Evolutionary conservation across 2,888 invertebrate genomes (phyloP).

Genomic region (Lutraria lutraria): DNA sequence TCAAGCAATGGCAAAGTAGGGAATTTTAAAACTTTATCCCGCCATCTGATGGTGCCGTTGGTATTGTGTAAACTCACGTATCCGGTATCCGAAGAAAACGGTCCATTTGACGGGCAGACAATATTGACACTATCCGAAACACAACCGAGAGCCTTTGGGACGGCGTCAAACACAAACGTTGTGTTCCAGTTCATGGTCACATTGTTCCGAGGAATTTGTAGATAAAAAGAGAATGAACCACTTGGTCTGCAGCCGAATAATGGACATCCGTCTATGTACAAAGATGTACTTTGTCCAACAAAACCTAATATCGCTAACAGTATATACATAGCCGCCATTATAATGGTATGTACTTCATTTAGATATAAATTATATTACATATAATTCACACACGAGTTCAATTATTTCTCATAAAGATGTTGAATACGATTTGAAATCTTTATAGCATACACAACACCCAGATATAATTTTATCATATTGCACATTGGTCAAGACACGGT

Average conservation of each 20-base stretch:
- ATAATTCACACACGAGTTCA: background rate
- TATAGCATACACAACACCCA: background rate
- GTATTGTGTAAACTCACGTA: conserved; percentile 66
- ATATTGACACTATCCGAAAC: conserved; percentile 56
- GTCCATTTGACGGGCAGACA: conserved; percentile 63
- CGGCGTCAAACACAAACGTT: conserved; percentile 33
- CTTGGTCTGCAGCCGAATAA: conserved; percentile 68
- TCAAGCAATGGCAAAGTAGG: conserved; percentile 76
- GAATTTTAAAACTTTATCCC: conserved; percentile 56
- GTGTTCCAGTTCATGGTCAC: conserved; percentile 56
- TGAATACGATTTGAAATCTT: background rate
- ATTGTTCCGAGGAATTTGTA: conserved; percentile 47
- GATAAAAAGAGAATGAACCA: conserved; percentile 70
- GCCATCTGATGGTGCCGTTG: conserved; percentile 71
- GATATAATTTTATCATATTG: background rate
- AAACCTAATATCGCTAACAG: background rate
- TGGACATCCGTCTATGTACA: conserved; percentile 67
- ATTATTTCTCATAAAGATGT: background rate
- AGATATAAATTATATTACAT: background rate
- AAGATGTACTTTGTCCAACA: background rate
- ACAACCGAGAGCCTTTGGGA: conserved; percentile 59
- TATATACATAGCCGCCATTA: background rate
- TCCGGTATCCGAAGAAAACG: conserved; percentile 61
- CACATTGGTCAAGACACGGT: background rate
- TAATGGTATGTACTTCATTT: background rate